Evolutionary conservation across 2,113 vertebrate genomes (phyloP).

Genomic region (Centropus unirufus): DNA sequence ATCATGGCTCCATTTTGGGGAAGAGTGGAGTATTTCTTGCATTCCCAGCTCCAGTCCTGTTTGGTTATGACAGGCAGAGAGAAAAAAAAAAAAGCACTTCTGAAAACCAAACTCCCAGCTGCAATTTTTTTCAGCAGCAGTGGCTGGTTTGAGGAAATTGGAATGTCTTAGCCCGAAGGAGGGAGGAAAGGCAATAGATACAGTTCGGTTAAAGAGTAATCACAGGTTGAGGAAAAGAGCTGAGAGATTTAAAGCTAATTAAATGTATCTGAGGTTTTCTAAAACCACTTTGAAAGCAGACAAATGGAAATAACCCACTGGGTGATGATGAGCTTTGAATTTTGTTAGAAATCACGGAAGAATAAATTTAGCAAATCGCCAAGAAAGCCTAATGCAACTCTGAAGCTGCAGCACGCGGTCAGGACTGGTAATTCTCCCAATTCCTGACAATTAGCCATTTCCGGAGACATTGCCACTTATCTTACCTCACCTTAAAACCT

Average conservation of each 20-base stretch:
- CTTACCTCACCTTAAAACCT: not conserved
- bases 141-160: not conserved
- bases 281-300: conserved; percentile 42
- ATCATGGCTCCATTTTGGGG: not conserved
- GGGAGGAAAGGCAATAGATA: not conserved
- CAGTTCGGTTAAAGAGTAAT: conserved; percentile 7
- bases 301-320: conserved; percentile 54
- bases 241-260: conserved; percentile 51
- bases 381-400: not conserved
- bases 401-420: not conserved
- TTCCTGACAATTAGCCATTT: conserved; percentile 29
- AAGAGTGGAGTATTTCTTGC: not conserved
- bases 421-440: not conserved
- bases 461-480: conserved; percentile 7
- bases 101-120: not conserved
- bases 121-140: not conserved
- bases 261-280: conserved; percentile 54
- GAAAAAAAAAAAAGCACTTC: not conserved
- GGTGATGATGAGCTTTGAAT: conserved; percentile 47
- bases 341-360: conserved; percentile 31
- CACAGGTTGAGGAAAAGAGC: conserved; percentile 45
- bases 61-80: not conserved
- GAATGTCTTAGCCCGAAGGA: not conserved
- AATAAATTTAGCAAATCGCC: conserved; percentile 50
- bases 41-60: not conserved